phyloP scores from a whole-genome alignment of 2,797 vertebrate species.

The Schizothorax lantsangensis region DNA sequence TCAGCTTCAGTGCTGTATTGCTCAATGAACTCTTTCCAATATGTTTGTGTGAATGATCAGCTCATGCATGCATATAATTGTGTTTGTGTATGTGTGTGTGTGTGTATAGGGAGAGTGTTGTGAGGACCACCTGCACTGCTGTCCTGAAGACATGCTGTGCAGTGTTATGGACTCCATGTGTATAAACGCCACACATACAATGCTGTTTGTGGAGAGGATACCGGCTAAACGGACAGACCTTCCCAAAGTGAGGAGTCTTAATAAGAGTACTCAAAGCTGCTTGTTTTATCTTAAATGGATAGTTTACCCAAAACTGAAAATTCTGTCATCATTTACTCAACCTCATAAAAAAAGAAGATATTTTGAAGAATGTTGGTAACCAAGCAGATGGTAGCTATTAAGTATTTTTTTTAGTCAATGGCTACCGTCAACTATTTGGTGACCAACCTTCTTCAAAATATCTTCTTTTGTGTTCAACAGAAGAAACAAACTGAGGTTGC shows the following conservation, averaged over 20 bases:
- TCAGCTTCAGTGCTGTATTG: not conserved
- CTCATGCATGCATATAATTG: not conserved
- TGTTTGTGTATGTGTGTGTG: not conserved
- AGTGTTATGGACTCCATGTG: slow-evolving; percentile 71
- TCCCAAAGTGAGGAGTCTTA: slow-evolving; percentile 65
- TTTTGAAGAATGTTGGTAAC: not conserved
- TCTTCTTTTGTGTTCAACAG: not conserved
- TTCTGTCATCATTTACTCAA: not conserved
- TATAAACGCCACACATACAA: slow-evolving; percentile 65
- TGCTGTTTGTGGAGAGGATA: slow-evolving; percentile 67
- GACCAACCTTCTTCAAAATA: not conserved
- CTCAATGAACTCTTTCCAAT: not conserved
- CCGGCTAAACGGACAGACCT: slow-evolving; percentile 42
- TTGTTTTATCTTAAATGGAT: too few species aligned
- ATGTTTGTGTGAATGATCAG: not conserved
- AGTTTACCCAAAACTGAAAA: not conserved
- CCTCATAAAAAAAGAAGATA: not conserved
- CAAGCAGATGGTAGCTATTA: not conserved
- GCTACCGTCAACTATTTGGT: not conserved
- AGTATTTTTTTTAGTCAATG: not conserved
- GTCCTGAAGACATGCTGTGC: slow-evolving; percentile 80
- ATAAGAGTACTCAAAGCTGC: not conserved
- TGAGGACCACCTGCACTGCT: slow-evolving; percentile 86
- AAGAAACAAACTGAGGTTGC: not conserved
- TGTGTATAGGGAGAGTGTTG: slow-evolving; percentile 86